Conservation (phyloP, 2,113 vertebrate genomes). For the Numida meleagris region DNA sequence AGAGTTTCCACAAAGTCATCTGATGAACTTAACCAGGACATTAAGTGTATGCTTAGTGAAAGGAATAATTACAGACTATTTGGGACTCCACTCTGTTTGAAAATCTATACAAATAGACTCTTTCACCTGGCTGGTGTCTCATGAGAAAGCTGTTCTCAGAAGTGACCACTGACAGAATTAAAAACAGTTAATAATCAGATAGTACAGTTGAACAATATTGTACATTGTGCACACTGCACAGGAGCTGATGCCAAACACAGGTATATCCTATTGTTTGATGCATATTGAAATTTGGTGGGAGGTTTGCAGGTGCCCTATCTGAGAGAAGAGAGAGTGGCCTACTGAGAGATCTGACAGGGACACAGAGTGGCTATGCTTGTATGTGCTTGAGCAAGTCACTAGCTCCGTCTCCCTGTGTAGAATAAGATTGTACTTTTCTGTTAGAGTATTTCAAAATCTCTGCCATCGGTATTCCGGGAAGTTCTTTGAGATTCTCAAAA, state of each 20-base stretch:
- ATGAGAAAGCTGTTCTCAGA: not conserved
- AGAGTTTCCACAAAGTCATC: not conserved
- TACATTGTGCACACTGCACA: not conserved
- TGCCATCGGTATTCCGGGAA: constrained; percentile 2
- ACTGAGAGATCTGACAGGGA: not conserved
- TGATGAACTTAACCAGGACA: not conserved
- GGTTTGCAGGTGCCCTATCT: not conserved
- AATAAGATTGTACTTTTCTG: not conserved
- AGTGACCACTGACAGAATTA: not conserved
- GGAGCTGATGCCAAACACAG: not conserved
- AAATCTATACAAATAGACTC: not conserved
- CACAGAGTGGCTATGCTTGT: not conserved
- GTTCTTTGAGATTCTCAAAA: constrained; percentile 30
- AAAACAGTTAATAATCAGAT: not conserved
- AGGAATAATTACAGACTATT: not conserved
- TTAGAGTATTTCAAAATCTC: constrained; percentile 18
- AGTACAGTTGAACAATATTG: not conserved
- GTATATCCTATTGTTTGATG: not conserved
- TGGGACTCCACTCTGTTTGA: not conserved
- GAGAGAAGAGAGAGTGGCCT: not conserved
- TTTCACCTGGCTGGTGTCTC: not conserved
- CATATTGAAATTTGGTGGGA: not conserved
- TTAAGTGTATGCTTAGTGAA: not conserved
- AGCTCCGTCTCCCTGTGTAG: not conserved
- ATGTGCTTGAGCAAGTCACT: not conserved